Conservation (phyloP, 2,888 invertebrate species). For the Rutpela maculata region DNA sequence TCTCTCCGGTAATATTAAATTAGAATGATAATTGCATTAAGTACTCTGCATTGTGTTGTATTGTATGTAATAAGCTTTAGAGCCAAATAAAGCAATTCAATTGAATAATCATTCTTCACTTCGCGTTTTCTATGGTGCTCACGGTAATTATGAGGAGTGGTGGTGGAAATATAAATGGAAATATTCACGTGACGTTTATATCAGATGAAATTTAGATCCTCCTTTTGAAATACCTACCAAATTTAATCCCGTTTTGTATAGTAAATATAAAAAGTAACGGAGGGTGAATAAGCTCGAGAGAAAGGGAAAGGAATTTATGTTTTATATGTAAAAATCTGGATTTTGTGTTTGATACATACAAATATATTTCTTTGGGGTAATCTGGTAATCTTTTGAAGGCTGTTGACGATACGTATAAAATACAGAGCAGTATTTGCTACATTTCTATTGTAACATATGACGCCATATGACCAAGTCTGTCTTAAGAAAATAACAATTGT, state of each 20-base stretch:
- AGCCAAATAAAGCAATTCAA: not conserved
- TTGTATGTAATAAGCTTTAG: not conserved
- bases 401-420: not conserved
- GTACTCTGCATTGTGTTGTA: not conserved
- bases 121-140: not conserved
- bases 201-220: slow-evolving; percentile 4
- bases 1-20: not conserved
- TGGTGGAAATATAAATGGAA: not conserved
- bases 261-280: not conserved
- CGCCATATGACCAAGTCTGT: too few relatives aligned
- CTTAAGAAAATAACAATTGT: too few relatives aligned
- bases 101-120: not conserved
- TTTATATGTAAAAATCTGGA: not conserved
- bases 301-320: not conserved
- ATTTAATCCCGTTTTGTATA: not conserved
- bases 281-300: not conserved
- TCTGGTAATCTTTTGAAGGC: not conserved
- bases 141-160: not conserved
- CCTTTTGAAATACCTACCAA: not conserved
- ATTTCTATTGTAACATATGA: too few relatives aligned
- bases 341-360: not conserved
- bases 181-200: slow-evolving; percentile 6
- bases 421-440: not conserved
- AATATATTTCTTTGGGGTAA: not conserved
- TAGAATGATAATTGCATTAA: not conserved